A percentile compares a stretch with the other conserved stretches of the same genome.
Conservation (phyloP, 2,113 vertebrate genomes). For the Tupaia chinensis region DNA sequence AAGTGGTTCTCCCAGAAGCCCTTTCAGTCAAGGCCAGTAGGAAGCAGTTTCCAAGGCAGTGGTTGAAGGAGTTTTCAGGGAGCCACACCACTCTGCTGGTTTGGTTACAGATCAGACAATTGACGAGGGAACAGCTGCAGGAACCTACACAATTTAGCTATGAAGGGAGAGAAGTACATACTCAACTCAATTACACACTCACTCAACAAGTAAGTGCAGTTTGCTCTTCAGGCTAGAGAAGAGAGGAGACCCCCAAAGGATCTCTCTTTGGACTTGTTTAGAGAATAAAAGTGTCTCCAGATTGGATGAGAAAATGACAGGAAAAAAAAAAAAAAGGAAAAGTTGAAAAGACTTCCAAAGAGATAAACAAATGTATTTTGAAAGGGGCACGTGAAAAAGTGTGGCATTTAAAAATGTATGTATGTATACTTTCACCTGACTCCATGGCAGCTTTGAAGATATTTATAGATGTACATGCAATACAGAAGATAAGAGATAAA, state of each 20-base stretch:
- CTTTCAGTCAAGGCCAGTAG: conserved; percentile 38
- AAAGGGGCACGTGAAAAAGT: not conserved
- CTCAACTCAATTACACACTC: not conserved
- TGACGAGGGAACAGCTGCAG: not conserved
- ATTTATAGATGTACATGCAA: not conserved
- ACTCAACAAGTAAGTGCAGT: not conserved
- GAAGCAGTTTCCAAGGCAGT: not conserved
- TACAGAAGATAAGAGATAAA: not conserved
- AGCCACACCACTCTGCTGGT: not conserved
- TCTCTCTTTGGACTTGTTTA: conserved; percentile 7
- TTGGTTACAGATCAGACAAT: not conserved
- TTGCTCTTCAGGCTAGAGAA: conserved; percentile 16
- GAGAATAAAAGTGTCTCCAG: not conserved
- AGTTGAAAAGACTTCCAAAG: not conserved
- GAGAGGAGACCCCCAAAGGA: not conserved
- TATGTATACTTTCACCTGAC: not conserved
- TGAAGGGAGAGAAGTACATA: not conserved
- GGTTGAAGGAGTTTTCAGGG: not conserved
- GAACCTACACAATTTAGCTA: not conserved
- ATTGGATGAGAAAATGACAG: conserved; percentile 30
- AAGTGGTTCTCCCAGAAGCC: conserved; percentile 1
- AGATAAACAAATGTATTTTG: not conserved
- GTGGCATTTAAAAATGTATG: not conserved
- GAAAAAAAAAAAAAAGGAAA: not conserved
- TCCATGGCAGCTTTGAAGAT: not conserved